Evolutionary conservation across 2,113 vertebrate species (phyloP).

Genomic region (Chloropsis cyanopogon): DNA sequence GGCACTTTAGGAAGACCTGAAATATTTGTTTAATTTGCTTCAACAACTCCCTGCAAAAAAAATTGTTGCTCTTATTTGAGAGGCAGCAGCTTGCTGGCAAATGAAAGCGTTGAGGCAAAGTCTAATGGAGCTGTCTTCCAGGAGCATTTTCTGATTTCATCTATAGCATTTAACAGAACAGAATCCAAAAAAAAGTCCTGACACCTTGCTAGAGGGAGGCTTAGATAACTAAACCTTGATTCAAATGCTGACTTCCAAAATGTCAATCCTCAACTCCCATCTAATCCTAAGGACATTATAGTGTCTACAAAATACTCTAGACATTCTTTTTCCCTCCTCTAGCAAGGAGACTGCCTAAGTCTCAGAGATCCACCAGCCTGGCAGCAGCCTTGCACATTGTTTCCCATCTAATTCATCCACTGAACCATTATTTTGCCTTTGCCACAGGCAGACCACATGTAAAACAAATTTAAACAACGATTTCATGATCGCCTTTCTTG

Average conservation of each 20-base stretch:
- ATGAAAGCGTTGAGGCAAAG: not conserved
- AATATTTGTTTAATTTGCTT: conserved; percentile 31
- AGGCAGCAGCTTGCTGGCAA: not conserved
- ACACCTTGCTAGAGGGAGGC: not conserved
- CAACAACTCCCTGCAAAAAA: not conserved
- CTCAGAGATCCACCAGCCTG: not conserved
- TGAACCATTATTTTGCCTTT: not conserved
- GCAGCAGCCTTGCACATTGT: not conserved
- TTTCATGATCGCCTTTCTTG: not conserved
- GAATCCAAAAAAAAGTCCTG: not conserved
- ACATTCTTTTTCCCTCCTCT: not conserved
- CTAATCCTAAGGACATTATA: not conserved
- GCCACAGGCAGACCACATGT: not conserved
- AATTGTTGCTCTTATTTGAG: not conserved
- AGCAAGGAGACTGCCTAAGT: not conserved
- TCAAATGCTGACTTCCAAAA: not conserved
- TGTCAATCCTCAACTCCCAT: not conserved
- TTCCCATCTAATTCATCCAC: not conserved
- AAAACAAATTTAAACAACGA: not conserved
- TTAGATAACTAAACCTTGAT: not conserved
- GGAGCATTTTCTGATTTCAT: not conserved
- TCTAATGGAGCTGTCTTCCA: not conserved
- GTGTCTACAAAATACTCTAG: not conserved
- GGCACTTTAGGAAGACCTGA: not conserved
- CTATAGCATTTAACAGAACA: not conserved